Conservation (phyloP, 2,797 vertebrate genomes). For the Micromesistius poutassou region DNA sequence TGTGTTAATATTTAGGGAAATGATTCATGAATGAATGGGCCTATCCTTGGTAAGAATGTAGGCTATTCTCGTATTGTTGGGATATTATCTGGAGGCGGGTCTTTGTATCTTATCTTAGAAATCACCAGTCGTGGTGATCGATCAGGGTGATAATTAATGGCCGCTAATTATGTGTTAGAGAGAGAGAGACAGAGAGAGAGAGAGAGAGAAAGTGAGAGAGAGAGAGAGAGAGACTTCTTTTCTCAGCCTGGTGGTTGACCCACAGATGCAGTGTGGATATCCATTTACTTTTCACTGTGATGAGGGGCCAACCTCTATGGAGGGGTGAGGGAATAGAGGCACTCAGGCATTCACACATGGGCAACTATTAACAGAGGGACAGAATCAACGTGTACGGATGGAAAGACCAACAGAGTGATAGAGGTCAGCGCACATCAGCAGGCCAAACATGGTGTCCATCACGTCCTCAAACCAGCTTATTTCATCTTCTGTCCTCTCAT, state of each 20-base stretch:
- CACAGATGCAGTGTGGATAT: slow-evolving; percentile 38
- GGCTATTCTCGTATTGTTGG: not conserved
- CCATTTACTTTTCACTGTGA: slow-evolving; percentile 61
- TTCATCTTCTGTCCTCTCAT: not conserved
- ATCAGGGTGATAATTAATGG: not conserved
- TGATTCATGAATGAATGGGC: too few species aligned
- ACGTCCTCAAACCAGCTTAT: slow-evolving; percentile 6
- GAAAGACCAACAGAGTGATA: slow-evolving; percentile 2
- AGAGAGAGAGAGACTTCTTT: not conserved
- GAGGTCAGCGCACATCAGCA: slow-evolving; percentile 23
- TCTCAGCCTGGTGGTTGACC: not conserved
- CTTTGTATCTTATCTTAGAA: not conserved
- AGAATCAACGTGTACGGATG: not conserved
- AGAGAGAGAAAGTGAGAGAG: not conserved
- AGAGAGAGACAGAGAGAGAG: slow-evolving; percentile 1
- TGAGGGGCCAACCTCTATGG: slow-evolving; percentile 37
- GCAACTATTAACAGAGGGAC: slow-evolving; percentile 24
- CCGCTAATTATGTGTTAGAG: not conserved
- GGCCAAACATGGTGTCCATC: slow-evolving; percentile 35
- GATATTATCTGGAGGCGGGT: not conserved
- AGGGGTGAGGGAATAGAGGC: slow-evolving; percentile 36
- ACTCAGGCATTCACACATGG: slow-evolving; percentile 47
- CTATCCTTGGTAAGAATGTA: not conserved
- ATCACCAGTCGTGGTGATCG: too few species aligned
- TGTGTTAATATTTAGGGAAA: too few species aligned